Conservation (phyloP, 2,797 vertebrate species). For the Borostomias antarcticus region DNA sequence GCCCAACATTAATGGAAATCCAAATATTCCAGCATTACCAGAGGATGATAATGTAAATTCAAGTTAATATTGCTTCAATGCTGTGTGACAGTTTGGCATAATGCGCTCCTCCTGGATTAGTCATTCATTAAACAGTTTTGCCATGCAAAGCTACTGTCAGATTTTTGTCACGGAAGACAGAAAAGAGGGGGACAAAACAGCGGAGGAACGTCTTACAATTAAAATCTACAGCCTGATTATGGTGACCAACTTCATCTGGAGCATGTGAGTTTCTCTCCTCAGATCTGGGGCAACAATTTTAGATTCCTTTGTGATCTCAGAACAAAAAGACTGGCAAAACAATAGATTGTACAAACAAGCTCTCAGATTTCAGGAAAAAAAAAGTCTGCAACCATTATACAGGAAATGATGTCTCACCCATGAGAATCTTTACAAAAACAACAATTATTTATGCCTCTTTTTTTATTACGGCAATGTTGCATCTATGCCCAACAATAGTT, state of each 20-base stretch:
- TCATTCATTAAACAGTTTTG: conserved; percentile 84
- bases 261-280: conserved; percentile 72
- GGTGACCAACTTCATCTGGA: conserved; percentile 73
- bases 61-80: conserved; percentile 83
- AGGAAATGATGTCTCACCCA: conserved; percentile 67
- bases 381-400: conserved; percentile 62
- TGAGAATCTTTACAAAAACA: conserved; percentile 67
- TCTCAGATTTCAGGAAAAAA: conserved; percentile 69
- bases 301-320: conserved; percentile 56
- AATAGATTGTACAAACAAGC: conserved; percentile 62
- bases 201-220: conserved; percentile 74
- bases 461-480: conserved; percentile 40
- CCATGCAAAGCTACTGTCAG: conserved; percentile 85
- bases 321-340: conserved; percentile 64
- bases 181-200: conserved; percentile 61
- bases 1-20: conserved; percentile 78
- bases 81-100: conserved; percentile 81
- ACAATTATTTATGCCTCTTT: conserved; percentile 69
- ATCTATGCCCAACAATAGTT: conserved; percentile 40
- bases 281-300: conserved; percentile 68
- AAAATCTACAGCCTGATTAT: conserved; percentile 74
- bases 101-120: conserved; percentile 80
- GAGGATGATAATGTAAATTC: conserved; percentile 86
- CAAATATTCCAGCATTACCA: conserved; percentile 83
- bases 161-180: conserved; percentile 78